These are phyloP conservation scores for Orchestia grillus DNA, from an alignment of 1,140 invertebrate species.

Conservation along the genomic window DNA sequence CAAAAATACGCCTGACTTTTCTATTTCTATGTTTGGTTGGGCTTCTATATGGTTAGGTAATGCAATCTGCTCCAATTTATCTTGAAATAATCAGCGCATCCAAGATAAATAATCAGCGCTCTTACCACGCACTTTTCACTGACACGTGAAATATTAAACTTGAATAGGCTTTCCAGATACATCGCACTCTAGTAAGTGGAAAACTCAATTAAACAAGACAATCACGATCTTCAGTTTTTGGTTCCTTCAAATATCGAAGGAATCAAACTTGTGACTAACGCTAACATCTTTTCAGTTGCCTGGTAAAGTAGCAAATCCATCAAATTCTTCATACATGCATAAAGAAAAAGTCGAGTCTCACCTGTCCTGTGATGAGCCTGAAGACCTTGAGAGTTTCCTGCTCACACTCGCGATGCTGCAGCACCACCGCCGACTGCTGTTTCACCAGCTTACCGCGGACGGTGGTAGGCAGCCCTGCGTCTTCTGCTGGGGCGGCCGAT, in stretches of 20 bases:
- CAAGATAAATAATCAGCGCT: not conserved
- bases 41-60: not conserved
- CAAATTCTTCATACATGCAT: not conserved
- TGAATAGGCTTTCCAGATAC: not conserved
- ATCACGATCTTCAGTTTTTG: not conserved
- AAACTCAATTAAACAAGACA: not conserved
- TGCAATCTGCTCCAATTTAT: not conserved
- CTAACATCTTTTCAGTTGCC: not conserved
- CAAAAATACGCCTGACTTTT: no score
- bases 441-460: constrained; percentile 70
- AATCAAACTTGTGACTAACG: not conserved
- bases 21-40: not conserved
- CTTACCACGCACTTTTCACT: not conserved
- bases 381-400: constrained; percentile 93
- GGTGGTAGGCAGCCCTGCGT: constrained; percentile 68
- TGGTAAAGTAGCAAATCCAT: not conserved
- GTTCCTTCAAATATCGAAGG: not conserved
- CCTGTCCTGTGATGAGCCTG: constrained; percentile 91
- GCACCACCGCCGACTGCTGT: constrained; percentile 71
- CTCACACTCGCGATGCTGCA: constrained; percentile 90
- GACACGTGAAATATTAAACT: not conserved
- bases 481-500: not conserved
- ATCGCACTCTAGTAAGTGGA: not conserved
- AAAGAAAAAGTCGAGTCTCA: constrained; percentile 70
- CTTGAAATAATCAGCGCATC: not conserved